Percentiles rank a stretch among this genome's conserved stretches.
These are phyloP conservation scores for Trachythela sp. DNA, from an alignment of 64 coral and sea anemone species.

Conservation along the genomic window DNA sequence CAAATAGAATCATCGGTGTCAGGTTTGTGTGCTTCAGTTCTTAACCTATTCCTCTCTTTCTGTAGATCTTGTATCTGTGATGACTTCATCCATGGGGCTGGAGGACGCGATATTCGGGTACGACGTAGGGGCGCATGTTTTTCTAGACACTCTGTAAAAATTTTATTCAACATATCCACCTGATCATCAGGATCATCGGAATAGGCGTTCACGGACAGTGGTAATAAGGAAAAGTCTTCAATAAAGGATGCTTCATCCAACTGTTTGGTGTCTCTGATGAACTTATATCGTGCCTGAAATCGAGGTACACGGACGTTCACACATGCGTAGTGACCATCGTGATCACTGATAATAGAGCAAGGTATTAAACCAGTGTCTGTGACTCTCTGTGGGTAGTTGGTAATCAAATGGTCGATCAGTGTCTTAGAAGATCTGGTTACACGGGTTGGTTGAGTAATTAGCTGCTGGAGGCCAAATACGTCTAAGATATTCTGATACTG, in stretches of 20 bases:
- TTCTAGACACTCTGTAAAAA: neutral
- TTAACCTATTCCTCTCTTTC: too few relatives aligned
- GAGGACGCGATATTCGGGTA: neutral
- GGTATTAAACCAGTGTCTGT: slow-evolving; percentile 33
- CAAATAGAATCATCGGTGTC: too few relatives aligned
- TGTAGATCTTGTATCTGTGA: too few relatives aligned
- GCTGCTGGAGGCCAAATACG: slow-evolving; percentile 29
- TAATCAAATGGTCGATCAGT: slow-evolving; percentile 47
- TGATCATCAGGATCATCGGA: neutral
- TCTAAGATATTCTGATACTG: slow-evolving; percentile 3
- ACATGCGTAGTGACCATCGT: neutral
- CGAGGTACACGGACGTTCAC: neutral
- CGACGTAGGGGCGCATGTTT: neutral
- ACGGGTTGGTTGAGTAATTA: slow-evolving; percentile 32
- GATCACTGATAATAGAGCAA: slow-evolving; percentile 2
- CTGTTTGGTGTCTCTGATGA: neutral
- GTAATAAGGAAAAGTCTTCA: neutral
- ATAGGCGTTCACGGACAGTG: neutral
- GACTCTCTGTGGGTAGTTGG: slow-evolving; percentile 9
- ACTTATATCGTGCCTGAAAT: neutral
- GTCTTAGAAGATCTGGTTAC: slow-evolving; percentile 24
- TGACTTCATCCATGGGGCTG: too few relatives aligned
- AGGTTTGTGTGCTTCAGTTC: too few relatives aligned
- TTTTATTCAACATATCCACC: neutral
- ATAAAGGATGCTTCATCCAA: neutral